These are phyloP conservation scores for Thaumetopoea pityocampa DNA, from an alignment of 1,140 invertebrate species.

Conservation along the genomic window DNA sequence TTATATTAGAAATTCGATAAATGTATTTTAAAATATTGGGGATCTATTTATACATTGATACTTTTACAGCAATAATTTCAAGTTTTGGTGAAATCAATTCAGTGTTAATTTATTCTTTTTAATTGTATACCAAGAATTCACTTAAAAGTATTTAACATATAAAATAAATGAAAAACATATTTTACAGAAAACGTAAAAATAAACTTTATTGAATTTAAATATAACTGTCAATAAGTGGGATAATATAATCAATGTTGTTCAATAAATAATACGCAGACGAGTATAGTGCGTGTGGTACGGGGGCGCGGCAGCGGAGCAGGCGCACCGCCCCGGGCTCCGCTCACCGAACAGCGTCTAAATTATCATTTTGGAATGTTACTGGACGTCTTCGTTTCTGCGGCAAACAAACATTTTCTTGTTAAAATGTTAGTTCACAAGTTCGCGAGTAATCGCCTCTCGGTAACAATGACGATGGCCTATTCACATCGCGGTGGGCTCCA, in stretches of 20 bases:
- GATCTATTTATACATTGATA: too few species aligned
- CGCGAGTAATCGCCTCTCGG: slow-evolving; percentile 8
- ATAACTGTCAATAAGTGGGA: slow-evolving; percentile 42
- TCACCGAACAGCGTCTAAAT: slow-evolving; percentile 28
- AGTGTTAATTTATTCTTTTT: too few species aligned
- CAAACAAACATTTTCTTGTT: slow-evolving; percentile 54
- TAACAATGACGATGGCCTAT: slow-evolving; percentile 11
- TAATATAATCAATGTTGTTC: slow-evolving; percentile 32
- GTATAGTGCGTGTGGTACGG: too few species aligned
- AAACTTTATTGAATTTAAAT: slow-evolving; percentile 61
- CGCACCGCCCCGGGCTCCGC: slow-evolving; percentile 24
- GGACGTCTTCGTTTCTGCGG: slow-evolving; percentile 63
- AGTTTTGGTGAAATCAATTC: too few species aligned
- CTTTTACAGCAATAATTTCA: too few species aligned
- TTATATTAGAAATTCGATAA: too few species aligned
- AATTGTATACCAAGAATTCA: too few species aligned
- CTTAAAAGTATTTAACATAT: too few species aligned
- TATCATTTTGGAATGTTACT: slow-evolving; percentile 70
- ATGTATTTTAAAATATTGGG: too few species aligned
- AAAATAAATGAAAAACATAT: slow-evolving; percentile 37
- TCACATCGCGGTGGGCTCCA: slow-evolving; percentile 10
- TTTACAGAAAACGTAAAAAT: slow-evolving; percentile 61
- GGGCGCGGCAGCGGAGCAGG: too few species aligned
- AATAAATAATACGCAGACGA: too few species aligned
- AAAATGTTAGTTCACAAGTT: slow-evolving; percentile 32